A percentile compares a stretch with the other conserved stretches of the same genome.
Evolutionary conservation across 2,797 vertebrate species (phyloP).

Genomic region (Staurois parvus): DNA sequence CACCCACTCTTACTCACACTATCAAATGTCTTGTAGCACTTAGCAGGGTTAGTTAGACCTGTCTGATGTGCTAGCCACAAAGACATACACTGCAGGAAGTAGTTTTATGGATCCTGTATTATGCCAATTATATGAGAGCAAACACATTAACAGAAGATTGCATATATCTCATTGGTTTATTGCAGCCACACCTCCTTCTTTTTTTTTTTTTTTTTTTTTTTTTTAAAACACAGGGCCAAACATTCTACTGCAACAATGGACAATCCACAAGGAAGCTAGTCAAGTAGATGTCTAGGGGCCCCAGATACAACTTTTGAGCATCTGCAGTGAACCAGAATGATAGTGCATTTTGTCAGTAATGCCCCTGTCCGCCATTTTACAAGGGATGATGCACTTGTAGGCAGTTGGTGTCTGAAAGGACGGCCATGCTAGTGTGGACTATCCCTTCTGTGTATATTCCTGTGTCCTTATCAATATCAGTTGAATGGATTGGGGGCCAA

Average conservation of each 20-base stretch:
- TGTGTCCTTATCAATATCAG: too few relatives aligned
- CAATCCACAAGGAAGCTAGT: not conserved
- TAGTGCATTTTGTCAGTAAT: not conserved
- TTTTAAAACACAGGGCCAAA: not conserved
- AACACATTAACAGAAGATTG: not conserved
- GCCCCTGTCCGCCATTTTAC: too few relatives aligned
- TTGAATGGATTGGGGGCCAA: too few relatives aligned
- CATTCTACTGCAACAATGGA: not conserved
- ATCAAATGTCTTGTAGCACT: conserved; percentile 65
- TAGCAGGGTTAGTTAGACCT: conserved; percentile 5
- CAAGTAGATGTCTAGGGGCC: not conserved
- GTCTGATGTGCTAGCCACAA: not conserved
- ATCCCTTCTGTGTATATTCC: too few relatives aligned
- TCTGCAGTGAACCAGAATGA: too few relatives aligned
- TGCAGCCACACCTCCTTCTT: not conserved
- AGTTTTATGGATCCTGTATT: not conserved
- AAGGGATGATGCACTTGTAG: too few relatives aligned
- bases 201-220: not conserved
- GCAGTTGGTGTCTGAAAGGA: too few relatives aligned
- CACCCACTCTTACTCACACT: conserved; percentile 66
- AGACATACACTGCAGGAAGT: not conserved
- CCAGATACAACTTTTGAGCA: not conserved
- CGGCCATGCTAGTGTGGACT: too few relatives aligned
- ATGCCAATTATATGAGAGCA: not conserved
- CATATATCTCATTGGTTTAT: not conserved